These are phyloP conservation scores for Phenganax stokvisi DNA, from an alignment of 92 coral and sea anemone genomes.

Conservation along the genomic window DNA sequence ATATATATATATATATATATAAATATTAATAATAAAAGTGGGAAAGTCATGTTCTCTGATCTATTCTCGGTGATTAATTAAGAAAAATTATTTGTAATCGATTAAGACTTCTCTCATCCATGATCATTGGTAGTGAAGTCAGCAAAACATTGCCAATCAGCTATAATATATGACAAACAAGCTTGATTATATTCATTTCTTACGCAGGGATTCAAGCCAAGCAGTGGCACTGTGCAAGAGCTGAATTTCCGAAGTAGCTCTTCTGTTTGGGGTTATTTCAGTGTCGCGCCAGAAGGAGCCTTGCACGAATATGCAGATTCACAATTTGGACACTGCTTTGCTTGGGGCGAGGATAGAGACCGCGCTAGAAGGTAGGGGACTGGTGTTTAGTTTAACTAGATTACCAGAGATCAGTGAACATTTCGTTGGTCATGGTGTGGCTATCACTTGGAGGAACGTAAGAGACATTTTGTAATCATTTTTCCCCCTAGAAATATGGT, in stretches of 20 bases:
- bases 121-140: background rate
- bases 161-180: background rate
- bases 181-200: background rate
- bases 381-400: background rate
- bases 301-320: conserved; percentile 98
- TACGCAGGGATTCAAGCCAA: conserved; percentile 94
- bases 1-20: too few species aligned
- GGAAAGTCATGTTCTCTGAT: too few species aligned
- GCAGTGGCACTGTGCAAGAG: conserved; percentile 97
- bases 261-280: conserved; percentile 95
- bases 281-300: conserved; percentile 98
- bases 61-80: too few species aligned
- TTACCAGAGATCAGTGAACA: background rate
- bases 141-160: background rate
- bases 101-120: too few species aligned
- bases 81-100: too few species aligned
- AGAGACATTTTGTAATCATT: background rate
- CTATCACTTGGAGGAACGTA: background rate
- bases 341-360: conserved; percentile 99
- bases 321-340: conserved; percentile 98
- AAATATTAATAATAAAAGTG: too few species aligned
- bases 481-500: conserved; percentile 63
- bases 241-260: conserved; percentile 95
- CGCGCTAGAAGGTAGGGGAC: conserved; percentile 75
- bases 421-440: background rate